Conservation (phyloP, 1,140 invertebrate genomes). For the Oreohelix idahoensis region DNA sequence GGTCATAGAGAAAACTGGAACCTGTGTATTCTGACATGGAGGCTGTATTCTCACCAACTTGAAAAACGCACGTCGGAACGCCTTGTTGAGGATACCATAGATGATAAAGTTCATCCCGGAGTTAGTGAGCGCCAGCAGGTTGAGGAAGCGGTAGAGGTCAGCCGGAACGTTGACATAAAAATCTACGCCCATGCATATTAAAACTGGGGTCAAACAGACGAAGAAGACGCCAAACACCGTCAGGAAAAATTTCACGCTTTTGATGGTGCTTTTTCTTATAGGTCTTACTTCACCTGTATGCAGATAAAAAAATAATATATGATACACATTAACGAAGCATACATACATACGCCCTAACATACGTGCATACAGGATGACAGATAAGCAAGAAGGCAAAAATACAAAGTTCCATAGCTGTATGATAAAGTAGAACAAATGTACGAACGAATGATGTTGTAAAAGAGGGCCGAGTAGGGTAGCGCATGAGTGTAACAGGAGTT, state of each 20-base stretch:
- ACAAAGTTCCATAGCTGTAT: too few species aligned
- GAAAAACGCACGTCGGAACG: conserved; percentile 21
- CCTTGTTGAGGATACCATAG: conserved; percentile 10
- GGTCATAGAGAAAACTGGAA: background rate
- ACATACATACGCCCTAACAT: too few species aligned
- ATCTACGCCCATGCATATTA: conserved; percentile 1
- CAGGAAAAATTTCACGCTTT: conserved; percentile 31
- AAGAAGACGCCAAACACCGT: conserved; percentile 38
- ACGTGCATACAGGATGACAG: too few species aligned
- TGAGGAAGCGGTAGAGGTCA: background rate
- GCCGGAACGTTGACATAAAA: background rate
- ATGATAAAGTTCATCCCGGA: conserved; percentile 41
- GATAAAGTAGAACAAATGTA: too few species aligned
- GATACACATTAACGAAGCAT: too few species aligned
- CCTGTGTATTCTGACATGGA: background rate
- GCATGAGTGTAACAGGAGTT: too few species aligned
- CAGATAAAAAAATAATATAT: too few species aligned
- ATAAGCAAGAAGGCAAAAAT: too few species aligned
- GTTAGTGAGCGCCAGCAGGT: conserved; percentile 17
- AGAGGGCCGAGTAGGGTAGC: too few species aligned
- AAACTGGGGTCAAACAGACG: conserved; percentile 14
- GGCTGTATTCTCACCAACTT: background rate
- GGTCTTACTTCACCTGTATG: background rate
- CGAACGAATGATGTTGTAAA: too few species aligned
- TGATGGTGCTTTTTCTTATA: background rate